A percentile compares a stretch with the other conserved stretches of the same genome.
Conservation (phyloP, 2,888 invertebrate genomes). For the Physocephala rufipes region DNA sequence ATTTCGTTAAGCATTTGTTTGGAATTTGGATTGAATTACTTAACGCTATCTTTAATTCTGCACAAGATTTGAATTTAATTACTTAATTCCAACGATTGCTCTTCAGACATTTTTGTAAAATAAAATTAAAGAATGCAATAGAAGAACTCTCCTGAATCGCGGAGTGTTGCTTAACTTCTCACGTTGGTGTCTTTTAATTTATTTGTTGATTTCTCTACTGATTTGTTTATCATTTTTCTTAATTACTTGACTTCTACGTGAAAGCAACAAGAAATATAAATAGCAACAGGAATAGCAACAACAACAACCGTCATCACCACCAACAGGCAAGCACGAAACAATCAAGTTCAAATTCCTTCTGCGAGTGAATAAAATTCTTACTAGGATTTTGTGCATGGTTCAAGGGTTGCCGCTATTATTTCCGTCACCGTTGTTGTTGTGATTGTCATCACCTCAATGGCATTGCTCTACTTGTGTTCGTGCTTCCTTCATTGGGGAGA, state of each 20-base stretch:
- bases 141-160: too few relatives aligned
- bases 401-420: neutral
- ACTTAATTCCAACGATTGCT: too few relatives aligned
- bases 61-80: too few relatives aligned
- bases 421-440: neutral
- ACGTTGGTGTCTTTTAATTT: conserved; percentile 4
- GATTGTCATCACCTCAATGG: neutral
- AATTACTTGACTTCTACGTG: conserved; percentile 33
- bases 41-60: too few relatives aligned
- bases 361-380: too few relatives aligned
- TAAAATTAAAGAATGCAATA: too few relatives aligned
- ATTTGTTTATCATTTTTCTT: conserved; percentile 3
- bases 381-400: neutral
- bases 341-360: too few relatives aligned
- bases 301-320: neutral
- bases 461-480: neutral
- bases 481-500: conserved; percentile 31
- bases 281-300: neutral
- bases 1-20: too few relatives aligned
- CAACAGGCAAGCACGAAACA: neutral
- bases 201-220: conserved; percentile 13
- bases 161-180: neutral
- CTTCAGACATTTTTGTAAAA: too few relatives aligned
- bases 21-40: too few relatives aligned
- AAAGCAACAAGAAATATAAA: conserved; percentile 22